Base-by-base conservation (phyloP, 2,797 vertebrate genomes). In the Mycteria americana region DNA sequence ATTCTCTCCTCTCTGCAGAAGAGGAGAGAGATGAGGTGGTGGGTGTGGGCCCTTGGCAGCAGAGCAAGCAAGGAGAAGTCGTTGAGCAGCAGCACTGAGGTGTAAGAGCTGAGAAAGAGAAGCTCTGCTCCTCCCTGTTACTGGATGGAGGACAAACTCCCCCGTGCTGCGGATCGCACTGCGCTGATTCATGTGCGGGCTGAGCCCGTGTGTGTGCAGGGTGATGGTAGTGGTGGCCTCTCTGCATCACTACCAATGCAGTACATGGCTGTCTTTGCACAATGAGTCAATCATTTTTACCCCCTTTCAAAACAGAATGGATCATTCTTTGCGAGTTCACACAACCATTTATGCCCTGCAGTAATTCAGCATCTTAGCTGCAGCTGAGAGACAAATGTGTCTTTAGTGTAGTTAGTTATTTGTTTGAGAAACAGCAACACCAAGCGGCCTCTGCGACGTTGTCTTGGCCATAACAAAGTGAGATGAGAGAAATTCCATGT, bases 181-280 rank as follows among this genome's bases (percentile, higher is more conserved):
- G 2, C 5, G 1, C 43, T 3, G 56, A 10, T 33, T 24, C 25
- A 1, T 1, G 43, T 13, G 31, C 2, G 6, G 25, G n/a, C 63
- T 22, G 43, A 19, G 39, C 13, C 53, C 3, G 1, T 7, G 27
- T 21, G 27, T 8, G 12, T 4, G 56, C 43, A 13, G 56, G 35
- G 27, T 19, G 62, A 28, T 22, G 65, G 54, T 21, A 7, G 51
- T 5, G 35, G 30, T 11, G 48, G 45, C 69, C 51, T 63, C 43
- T 28, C n/a, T 9, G n/a, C 23, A 10, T 31, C 30, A 2, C 7
- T 10, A 19, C 63, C 1, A 2, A 11, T 39, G 37, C 37, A 24
- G 45, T 4, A 9, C 41, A 19, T 1, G 11, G 27, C 37, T 15
- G 8, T 6, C 53, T 62, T 17, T 33, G 48, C 81, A 27, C 48